A percentile compares a stretch with the other conserved stretches of the same genome.
phyloP scores from a whole-genome alignment of 1,140 invertebrate genomes.

The Pseudomyrmex flavicornis region DNA sequence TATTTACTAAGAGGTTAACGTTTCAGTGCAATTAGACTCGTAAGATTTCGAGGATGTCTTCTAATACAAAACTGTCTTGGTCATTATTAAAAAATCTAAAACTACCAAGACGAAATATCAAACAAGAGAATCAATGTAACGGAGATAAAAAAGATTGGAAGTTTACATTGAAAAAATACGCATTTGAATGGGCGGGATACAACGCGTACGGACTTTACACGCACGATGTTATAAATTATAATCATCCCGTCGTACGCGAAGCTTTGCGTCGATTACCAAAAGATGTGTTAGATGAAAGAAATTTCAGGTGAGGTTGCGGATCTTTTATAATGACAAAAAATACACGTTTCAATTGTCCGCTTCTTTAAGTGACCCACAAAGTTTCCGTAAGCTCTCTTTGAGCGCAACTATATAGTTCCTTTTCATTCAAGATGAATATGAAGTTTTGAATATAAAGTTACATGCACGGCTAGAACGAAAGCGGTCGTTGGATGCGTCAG shows the following conservation, averaged over 20 bases:
- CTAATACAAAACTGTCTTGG: slow-evolving; percentile 4
- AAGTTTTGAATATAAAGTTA: not conserved
- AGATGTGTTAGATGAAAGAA: slow-evolving; percentile 63
- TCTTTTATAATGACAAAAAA: not conserved
- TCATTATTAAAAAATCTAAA: slow-evolving; percentile 18
- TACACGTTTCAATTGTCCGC: not conserved
- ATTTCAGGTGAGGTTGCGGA: slow-evolving; percentile 61
- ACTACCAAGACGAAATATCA: not conserved
- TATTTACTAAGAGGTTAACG: slow-evolving; percentile 12
- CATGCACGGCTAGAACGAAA: not conserved
- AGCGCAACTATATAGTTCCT: not conserved
- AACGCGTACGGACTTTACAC: slow-evolving; percentile 64
- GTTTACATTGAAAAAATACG: not conserved
- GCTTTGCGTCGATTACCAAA: slow-evolving; percentile 60
- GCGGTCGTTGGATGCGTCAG: not conserved
- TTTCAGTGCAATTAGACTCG: not conserved
- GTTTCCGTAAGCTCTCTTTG: not conserved
- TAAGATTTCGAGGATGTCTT: not conserved
- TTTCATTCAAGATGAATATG: not conserved
- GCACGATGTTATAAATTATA: slow-evolving; percentile 22
- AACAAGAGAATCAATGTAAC: not conserved
- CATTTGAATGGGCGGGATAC: slow-evolving; percentile 45
- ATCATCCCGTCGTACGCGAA: not conserved
- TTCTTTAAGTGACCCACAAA: too few species aligned
- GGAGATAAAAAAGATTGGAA: not conserved